Evolutionary conservation across 30 jellyfish, hydroid and myxozoan genomes (phyloP), one percentile per base, ranked within the genome.

Genomic region (Mastigias papua): DNA sequence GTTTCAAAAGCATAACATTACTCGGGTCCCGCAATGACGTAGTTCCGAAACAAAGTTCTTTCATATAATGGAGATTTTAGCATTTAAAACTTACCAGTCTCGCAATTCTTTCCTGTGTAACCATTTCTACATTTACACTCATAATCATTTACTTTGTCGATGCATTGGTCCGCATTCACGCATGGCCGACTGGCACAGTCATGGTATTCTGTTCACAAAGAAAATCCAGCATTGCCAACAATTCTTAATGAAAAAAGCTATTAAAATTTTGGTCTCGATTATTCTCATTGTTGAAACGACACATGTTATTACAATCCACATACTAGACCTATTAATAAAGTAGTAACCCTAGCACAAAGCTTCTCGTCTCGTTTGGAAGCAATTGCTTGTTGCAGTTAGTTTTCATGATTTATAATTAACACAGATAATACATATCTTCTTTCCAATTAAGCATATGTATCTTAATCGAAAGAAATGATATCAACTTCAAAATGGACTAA

Each of bases 51-150:
- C n/a, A n/a, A n/a, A n/a, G n/a, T n/a, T n/a, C n/a, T n/a, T n/a
- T n/a, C n/a, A n/a, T n/a, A n/a, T n/a, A n/a, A n/a, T n/a, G n/a
- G n/a, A n/a, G n/a, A n/a, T n/a, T n/a, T n/a, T n/a, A 37, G 54
- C 54, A 3, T 3, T 11, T 37, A 11, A 37, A 3, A 51, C 86
- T 20, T 46, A 75, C 86, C 86, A 0, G 21, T 50, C 31, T 46
- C 57, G 51, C 86, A 75, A 68, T 46, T 75, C 61, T 27, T 48
- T 0, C 86, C 86, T 22, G 71, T 76, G 75, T 25, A 76, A 31
- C 87, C 87, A 0, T 75, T 0, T 20, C n/a, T 32, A 50, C 87
- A 76, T 4, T 51, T 21, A 26, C 87, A 76, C 10, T 42, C 33
- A 68, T 76, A 76, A 17, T 50, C 54, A 16, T 21, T 32, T 27